phyloP scores from a whole-genome alignment of 2,797 vertebrate species.

The Sphenopsis melanotis region DNA sequence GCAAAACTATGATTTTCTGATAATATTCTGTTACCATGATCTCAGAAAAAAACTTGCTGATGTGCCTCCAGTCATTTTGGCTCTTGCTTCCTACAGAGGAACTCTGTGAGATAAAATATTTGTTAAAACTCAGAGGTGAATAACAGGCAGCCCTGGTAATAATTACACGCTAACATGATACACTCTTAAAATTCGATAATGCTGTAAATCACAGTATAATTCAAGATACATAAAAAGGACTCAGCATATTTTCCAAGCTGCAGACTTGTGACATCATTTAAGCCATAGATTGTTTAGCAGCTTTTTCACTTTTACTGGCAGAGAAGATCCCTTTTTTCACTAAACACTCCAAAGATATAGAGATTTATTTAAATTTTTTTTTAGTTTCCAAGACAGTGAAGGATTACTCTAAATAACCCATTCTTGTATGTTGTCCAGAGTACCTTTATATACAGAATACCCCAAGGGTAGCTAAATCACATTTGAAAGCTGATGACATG shows the following conservation, averaged over 20 bases:
- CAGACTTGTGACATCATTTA: neutral
- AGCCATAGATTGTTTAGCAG: neutral
- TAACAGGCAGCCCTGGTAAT: neutral
- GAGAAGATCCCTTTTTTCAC: neutral
- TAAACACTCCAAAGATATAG: neutral
- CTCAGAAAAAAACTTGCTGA: neutral
- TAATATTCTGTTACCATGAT: neutral
- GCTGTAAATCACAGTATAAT: neutral
- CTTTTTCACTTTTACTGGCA: neutral
- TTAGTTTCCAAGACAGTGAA: neutral
- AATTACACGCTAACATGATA: neutral
- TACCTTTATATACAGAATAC: neutral
- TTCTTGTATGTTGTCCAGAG: neutral
- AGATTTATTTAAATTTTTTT: neutral
- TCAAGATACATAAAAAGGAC: neutral
- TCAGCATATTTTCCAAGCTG: neutral
- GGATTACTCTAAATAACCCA: neutral
- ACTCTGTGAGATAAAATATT: neutral
- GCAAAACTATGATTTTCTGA: neutral
- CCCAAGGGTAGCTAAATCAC: neutral
- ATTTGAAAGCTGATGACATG: neutral
- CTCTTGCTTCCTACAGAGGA: neutral
- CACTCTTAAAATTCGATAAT: neutral
- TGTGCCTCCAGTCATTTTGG: neutral
- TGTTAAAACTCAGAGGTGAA: neutral